These are phyloP conservation scores for Champsocephalus esox DNA, from an alignment of 2,797 vertebrate species.

Conservation along the genomic window DNA sequence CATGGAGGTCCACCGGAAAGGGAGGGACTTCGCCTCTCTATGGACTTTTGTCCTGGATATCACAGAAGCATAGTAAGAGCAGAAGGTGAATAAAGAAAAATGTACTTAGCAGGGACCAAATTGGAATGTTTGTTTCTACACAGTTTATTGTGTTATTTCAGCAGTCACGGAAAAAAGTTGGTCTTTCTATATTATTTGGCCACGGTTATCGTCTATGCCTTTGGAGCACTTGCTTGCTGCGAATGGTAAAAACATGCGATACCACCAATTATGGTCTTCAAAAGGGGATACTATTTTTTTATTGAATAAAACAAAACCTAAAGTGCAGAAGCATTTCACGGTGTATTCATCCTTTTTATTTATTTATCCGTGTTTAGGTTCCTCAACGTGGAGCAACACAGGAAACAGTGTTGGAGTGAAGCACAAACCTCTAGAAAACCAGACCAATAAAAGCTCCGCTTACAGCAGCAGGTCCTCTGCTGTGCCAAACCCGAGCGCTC, in stretches of 20 bases:
- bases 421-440: slow-evolving; percentile 13
- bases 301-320: not conserved
- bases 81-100: not conserved
- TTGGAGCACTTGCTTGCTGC: not conserved
- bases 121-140: too few relatives aligned
- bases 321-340: not conserved
- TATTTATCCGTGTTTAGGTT: slow-evolving; percentile 58
- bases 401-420: slow-evolving; percentile 54
- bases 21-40: too few relatives aligned
- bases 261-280: not conserved
- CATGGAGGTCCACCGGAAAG: too few relatives aligned
- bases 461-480: slow-evolving; percentile 2
- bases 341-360: slow-evolving; percentile 15
- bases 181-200: not conserved
- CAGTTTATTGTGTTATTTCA: not conserved
- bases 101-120: not conserved
- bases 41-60: too few relatives aligned
- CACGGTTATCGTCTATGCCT: not conserved
- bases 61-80: not conserved
- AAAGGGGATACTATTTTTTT: not conserved
- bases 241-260: not conserved
- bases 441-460: not conserved
- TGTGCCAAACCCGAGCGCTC: slow-evolving; percentile 2
- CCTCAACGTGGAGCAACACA: slow-evolving; percentile 64
- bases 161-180: not conserved